Conservation (phyloP, 2,113 vertebrate genomes). For the Pseudorasbora parva region DNA sequence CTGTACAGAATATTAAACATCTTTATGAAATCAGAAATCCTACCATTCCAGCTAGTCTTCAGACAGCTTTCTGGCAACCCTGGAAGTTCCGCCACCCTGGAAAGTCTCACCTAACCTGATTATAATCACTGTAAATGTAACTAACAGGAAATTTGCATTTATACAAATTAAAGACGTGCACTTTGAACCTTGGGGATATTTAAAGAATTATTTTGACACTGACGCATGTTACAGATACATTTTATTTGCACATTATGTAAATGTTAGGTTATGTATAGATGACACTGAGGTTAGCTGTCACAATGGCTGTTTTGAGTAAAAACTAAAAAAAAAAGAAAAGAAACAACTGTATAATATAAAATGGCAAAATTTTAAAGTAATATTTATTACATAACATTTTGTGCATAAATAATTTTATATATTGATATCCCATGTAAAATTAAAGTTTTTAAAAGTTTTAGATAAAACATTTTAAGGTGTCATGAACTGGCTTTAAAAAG, state of each 20-base stretch:
- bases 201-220: not conserved
- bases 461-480: too few relatives aligned
- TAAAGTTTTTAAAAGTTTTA: not conserved
- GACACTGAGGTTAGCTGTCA: not conserved
- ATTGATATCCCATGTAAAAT: too few relatives aligned
- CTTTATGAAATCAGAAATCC: not conserved
- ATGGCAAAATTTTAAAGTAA: too few relatives aligned
- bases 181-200: not conserved
- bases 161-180: not conserved
- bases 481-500: too few relatives aligned
- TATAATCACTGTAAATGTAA: not conserved
- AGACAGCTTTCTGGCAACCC: not conserved
- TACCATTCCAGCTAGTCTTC: not conserved
- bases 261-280: not conserved
- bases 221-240: not conserved
- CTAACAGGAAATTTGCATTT: conserved; percentile 5
- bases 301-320: not conserved
- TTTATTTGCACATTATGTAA: not conserved
- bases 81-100: not conserved
- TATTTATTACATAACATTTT: too few relatives aligned
- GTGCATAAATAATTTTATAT: too few relatives aligned
- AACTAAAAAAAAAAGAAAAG: too few relatives aligned
- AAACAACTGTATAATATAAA: too few relatives aligned
- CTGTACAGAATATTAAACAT: not conserved
- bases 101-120: not conserved